Conservation (phyloP, 2,113 vertebrate species). For the Salvelinus fontinalis region DNA sequence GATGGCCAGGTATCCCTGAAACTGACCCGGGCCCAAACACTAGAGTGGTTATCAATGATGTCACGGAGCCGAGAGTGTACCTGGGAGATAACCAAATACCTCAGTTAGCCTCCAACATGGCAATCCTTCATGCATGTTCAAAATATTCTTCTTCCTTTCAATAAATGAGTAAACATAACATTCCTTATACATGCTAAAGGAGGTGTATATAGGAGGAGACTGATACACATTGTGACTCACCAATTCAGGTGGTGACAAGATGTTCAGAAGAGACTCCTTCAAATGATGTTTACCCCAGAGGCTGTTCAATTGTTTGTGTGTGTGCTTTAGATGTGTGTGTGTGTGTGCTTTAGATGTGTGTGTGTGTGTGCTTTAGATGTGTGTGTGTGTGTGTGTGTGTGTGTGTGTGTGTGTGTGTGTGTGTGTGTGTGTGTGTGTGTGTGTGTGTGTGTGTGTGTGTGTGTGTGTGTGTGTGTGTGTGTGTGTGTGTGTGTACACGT, state of each 20-base stretch:
- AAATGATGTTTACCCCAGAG: neutral
- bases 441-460: too few species aligned
- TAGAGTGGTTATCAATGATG: slow-evolving; percentile 89
- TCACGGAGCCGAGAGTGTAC: slow-evolving; percentile 88
- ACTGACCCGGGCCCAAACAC: slow-evolving; percentile 90
- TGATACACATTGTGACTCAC: neutral
- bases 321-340: neutral
- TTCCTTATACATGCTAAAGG: neutral
- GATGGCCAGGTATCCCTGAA: slow-evolving; percentile 94
- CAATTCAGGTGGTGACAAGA: slow-evolving; percentile 22
- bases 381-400: too few species aligned
- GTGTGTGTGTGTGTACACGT: neutral
- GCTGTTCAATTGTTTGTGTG: neutral
- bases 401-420: neutral
- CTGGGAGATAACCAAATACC: slow-evolving; percentile 56
- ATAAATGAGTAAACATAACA: neutral
- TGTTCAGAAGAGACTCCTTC: neutral
- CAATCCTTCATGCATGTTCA: neutral
- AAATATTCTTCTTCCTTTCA: neutral
- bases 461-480: too few species aligned
- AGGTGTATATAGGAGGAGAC: neutral
- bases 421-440: neutral
- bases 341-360: too few species aligned
- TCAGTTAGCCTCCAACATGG: neutral
- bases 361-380: neutral